These are phyloP conservation scores for Menidia menidia DNA, from an alignment of 2,797 vertebrate genomes.

Conservation along the genomic window DNA sequence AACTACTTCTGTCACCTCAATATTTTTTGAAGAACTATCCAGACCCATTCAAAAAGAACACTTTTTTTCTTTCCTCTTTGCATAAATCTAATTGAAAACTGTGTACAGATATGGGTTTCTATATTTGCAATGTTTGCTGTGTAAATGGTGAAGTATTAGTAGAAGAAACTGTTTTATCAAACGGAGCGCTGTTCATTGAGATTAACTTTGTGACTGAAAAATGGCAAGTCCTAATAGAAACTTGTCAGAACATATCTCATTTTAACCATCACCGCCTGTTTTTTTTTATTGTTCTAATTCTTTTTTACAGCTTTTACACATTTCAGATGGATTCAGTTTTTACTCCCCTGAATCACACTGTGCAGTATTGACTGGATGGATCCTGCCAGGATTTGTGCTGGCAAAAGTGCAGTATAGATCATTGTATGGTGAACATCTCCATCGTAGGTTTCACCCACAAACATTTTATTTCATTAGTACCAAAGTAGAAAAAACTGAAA, in stretches of 20 bases:
- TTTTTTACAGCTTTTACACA: conserved; percentile 52
- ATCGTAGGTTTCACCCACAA: conserved; percentile 51
- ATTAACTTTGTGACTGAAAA: conserved; percentile 76
- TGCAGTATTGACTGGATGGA: conserved; percentile 65
- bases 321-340: conserved; percentile 48
- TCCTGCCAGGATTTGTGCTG: conserved; percentile 42
- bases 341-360: conserved; percentile 61
- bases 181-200: conserved; percentile 78
- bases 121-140: conserved; percentile 98
- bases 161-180: conserved; percentile 89
- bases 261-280: conserved; percentile 62
- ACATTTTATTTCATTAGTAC: conserved; percentile 75
- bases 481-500: conserved; percentile 78
- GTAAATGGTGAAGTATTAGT: conserved; percentile 83
- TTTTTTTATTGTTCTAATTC: conserved; percentile 20
- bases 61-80: conserved; percentile 73
- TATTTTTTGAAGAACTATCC: conserved; percentile 80
- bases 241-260: conserved; percentile 71
- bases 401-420: conserved; percentile 37
- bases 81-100: conserved; percentile 84
- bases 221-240: conserved; percentile 74
- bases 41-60: conserved; percentile 71
- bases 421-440: conserved; percentile 50
- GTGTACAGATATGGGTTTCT: conserved; percentile 98
- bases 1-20: conserved; percentile 83